These are phyloP conservation scores for Leucophenga montana DNA, from an alignment of 2,888 invertebrate genomes.

Conservation along the genomic window DNA sequence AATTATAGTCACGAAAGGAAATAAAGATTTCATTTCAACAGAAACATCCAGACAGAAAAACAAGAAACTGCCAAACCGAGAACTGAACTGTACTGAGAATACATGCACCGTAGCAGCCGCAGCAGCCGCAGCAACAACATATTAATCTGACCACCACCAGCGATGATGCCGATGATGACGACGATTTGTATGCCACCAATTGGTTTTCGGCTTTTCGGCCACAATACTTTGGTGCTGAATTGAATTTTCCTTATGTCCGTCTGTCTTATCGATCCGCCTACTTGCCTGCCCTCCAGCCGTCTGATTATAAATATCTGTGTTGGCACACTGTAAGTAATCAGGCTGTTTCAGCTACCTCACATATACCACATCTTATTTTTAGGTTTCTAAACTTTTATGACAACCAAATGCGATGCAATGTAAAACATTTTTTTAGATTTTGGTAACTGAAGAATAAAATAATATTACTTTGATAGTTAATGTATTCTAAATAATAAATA, in stretches of 20 bases:
- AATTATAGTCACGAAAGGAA: slow-evolving; percentile 72
- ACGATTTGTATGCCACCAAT: slow-evolving; percentile 32
- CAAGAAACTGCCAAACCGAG: background rate
- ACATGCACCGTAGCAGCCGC: background rate
- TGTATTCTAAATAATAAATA: too few species aligned
- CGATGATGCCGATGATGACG: slow-evolving; percentile 3
- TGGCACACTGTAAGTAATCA: too few species aligned
- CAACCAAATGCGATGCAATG: too few species aligned
- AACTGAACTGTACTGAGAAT: background rate
- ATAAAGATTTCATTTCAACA: slow-evolving; percentile 68
- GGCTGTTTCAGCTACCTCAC: too few species aligned
- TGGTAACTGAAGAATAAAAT: too few species aligned
- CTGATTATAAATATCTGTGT: too few species aligned
- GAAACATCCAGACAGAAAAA: slow-evolving; percentile 44
- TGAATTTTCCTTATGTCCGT: background rate
- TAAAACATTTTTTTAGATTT: too few species aligned
- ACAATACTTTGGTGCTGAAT: background rate
- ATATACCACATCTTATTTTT: too few species aligned
- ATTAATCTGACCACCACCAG: slow-evolving; percentile 22
- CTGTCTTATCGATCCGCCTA: background rate
- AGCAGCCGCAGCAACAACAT: background rate
- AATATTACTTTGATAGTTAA: too few species aligned
- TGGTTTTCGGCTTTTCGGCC: slow-evolving; percentile 37
- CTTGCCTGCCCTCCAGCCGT: too few species aligned
- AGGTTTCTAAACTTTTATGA: too few species aligned